Evolutionary conservation across 2,888 invertebrate genomes (phyloP).

Genomic region (Eilema depressum): DNA sequence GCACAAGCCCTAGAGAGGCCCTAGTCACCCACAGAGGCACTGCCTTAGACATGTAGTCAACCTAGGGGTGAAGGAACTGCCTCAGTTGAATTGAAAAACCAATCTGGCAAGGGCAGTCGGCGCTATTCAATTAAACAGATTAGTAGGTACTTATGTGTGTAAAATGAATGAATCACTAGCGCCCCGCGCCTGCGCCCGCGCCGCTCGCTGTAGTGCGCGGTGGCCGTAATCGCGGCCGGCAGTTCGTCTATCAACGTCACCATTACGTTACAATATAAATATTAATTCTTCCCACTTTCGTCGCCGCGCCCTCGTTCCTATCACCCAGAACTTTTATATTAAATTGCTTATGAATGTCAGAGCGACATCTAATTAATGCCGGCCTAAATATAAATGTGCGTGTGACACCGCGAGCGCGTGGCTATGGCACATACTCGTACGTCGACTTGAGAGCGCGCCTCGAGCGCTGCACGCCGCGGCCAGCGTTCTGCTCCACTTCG

Average conservation of each 20-base stretch:
- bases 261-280: background rate
- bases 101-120: background rate
- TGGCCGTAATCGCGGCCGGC: background rate
- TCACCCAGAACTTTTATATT: slow-evolving; percentile 2
- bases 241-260: slow-evolving; percentile 9
- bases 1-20: background rate
- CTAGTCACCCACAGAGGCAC: background rate
- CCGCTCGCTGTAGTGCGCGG: background rate
- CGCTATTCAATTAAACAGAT: background rate
- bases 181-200: background rate
- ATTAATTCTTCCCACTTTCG: background rate
- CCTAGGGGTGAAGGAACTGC: background rate
- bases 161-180: background rate
- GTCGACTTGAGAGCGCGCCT: background rate
- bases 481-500: slow-evolving; percentile 25
- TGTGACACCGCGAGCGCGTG: background rate
- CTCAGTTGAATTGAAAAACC: background rate
- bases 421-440: slow-evolving; percentile 7
- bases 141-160: background rate
- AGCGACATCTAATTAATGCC: slow-evolving; percentile 18
- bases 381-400: slow-evolving; percentile 10
- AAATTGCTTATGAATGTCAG: slow-evolving; percentile 9
- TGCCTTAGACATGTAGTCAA: background rate
- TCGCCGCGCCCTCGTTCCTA: background rate
- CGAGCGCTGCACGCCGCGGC: background rate